Conservation (phyloP, 2,888 invertebrate species). For the Cryptophagus acutangulus region DNA sequence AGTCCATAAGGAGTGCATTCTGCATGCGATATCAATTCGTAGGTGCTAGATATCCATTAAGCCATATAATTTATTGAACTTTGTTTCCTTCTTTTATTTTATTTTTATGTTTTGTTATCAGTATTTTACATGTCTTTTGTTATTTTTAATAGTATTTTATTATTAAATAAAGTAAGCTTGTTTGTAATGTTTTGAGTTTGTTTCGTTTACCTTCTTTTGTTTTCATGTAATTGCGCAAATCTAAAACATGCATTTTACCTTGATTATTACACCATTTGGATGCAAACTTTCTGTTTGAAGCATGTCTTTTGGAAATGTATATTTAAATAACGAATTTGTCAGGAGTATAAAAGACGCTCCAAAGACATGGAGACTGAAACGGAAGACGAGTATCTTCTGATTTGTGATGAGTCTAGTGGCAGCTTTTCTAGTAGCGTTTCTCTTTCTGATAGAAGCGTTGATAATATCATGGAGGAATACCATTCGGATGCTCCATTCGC, state of each 20-base stretch:
- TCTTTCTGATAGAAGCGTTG: constrained; percentile 70
- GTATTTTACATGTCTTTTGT: background rate
- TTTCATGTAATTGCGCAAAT: too few species aligned
- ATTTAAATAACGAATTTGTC: too few species aligned
- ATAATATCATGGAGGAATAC: constrained; percentile 79
- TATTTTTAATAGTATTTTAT: background rate
- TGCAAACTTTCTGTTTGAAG: too few species aligned
- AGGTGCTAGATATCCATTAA: too few species aligned
- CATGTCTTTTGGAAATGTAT: too few species aligned
- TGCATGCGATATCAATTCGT: too few species aligned
- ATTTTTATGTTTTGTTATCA: background rate
- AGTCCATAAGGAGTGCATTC: constrained; percentile 47
- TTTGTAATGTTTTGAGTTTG: too few species aligned
- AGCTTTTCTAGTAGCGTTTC: constrained; percentile 69
- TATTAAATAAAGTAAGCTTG: too few species aligned
- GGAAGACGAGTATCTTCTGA: constrained; percentile 52
- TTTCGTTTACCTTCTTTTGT: background rate
- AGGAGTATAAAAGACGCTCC: constrained; percentile 81
- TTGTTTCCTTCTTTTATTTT: too few species aligned
- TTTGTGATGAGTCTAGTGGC: constrained; percentile 62
- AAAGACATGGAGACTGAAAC: constrained; percentile 83
- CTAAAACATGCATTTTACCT: too few species aligned
- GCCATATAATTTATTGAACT: too few species aligned
- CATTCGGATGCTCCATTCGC: constrained; percentile 83
- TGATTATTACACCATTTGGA: too few species aligned